Conservation (phyloP, 2,113 vertebrate species). For the Xiphias gladius region DNA sequence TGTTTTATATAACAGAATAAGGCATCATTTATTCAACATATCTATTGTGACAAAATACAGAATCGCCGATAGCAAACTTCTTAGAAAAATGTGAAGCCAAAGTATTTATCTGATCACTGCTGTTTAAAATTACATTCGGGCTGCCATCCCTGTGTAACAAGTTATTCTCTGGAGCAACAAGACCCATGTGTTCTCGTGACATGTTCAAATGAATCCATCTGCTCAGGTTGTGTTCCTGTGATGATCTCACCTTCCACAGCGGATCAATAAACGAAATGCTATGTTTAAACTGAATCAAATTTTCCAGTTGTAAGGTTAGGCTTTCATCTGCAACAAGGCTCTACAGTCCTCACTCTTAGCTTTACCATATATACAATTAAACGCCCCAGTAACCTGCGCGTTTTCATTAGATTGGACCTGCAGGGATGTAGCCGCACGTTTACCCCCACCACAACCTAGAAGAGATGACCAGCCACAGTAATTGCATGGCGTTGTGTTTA, state of each 20-base stretch:
- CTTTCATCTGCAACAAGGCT: conserved; percentile 80
- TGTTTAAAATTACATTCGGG: conserved; percentile 61
- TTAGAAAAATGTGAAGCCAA: conserved; percentile 15
- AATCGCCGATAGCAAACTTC: conserved; percentile 27
- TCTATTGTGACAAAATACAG: conserved; percentile 20
- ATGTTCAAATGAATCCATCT: conserved; percentile 83
- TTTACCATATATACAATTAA: conserved; percentile 88
- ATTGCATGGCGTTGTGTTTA: conserved; percentile 92
- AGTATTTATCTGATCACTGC: conserved; percentile 41
- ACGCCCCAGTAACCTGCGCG: conserved; percentile 90
- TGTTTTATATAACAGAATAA: conserved; percentile 3
- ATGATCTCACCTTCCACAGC: conserved; percentile 73
- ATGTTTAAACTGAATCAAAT: conserved; percentile 88
- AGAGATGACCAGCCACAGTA: conserved; percentile 87
- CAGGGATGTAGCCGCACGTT: conserved; percentile 68
- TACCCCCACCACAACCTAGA: conserved; percentile 60
- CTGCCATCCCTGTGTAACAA: conserved; percentile 61
- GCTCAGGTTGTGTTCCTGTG: conserved; percentile 78
- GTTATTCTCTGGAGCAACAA: conserved; percentile 73
- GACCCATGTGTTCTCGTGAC: conserved; percentile 80
- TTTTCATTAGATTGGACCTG: conserved; percentile 88
- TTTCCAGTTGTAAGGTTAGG: conserved; percentile 84
- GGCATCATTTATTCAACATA: neutral
- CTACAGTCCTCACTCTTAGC: conserved; percentile 78
- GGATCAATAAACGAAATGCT: conserved; percentile 88